These are phyloP conservation scores for Helicoverpa zea DNA, from an alignment of 1,140 invertebrate species.

Conservation along the genomic window DNA sequence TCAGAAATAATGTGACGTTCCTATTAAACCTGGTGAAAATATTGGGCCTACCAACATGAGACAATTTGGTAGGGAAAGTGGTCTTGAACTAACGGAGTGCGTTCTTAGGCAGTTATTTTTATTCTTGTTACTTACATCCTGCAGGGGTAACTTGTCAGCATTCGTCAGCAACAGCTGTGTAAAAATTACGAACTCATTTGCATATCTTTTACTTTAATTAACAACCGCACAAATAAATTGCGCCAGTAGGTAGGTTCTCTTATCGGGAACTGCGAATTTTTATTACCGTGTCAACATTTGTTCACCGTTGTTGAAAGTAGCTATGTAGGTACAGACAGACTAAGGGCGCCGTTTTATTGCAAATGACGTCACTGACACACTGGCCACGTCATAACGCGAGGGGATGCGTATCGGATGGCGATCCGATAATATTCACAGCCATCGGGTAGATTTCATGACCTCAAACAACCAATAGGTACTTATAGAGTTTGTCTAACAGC, in stretches of 20 bases:
- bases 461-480: background rate
- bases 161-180: background rate
- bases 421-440: background rate
- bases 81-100: background rate
- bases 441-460: background rate
- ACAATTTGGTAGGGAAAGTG: no score
- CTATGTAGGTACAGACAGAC: background rate
- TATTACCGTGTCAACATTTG: background rate
- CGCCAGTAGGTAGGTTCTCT: background rate
- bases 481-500: no score
- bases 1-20: no score
- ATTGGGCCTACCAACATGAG: no score
- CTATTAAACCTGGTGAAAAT: no score
- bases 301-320: background rate
- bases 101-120: background rate
- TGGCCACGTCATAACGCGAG: slow-evolving; percentile 8
- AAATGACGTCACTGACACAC: slow-evolving; percentile 9
- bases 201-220: slow-evolving; percentile 20
- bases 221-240: background rate
- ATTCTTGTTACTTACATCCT: background rate
- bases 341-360: slow-evolving; percentile 7
- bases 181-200: slow-evolving; percentile 19
- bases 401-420: background rate
- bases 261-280: slow-evolving; percentile 4
- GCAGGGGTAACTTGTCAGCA: background rate